phyloP scores from a whole-genome alignment of 2,888 invertebrate genomes.

The Drosophila borealis region DNA sequence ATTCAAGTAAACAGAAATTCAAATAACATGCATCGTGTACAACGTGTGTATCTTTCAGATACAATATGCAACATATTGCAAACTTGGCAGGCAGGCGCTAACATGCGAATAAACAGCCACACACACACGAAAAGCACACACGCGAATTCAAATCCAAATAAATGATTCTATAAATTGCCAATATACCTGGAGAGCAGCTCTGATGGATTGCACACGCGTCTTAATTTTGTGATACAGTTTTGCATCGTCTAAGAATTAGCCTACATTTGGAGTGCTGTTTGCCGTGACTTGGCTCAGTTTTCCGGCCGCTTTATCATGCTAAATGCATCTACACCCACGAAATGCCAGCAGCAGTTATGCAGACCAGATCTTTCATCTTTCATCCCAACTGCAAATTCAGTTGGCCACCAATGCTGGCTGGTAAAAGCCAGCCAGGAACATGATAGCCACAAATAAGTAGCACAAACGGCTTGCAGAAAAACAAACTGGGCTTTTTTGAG shows the following conservation, averaged over 20 bases:
- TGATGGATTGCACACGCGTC: conserved; percentile 62
- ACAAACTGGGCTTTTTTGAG: conserved; percentile 6
- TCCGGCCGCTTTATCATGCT: conserved; percentile 57
- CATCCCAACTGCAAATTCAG: conserved; percentile 18
- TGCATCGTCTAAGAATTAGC: conserved; percentile 50
- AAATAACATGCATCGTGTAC: conserved; percentile 34
- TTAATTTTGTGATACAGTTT: conserved; percentile 20
- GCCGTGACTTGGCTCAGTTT: conserved; percentile 65
- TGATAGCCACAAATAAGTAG: conserved; percentile 56
- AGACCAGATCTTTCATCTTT: conserved; percentile 60
- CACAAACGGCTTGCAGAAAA: conserved; percentile 38
- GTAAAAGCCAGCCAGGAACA: conserved; percentile 42
- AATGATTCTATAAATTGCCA: conserved; percentile 29
- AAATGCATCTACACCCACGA: conserved; percentile 76
- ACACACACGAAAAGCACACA: conserved; percentile 23
- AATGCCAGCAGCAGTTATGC: conserved; percentile 69
- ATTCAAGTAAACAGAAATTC: conserved; percentile 22
- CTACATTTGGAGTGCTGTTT: conserved; percentile 38
- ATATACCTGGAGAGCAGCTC: conserved; percentile 16
- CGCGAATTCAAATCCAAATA: conserved; percentile 28
- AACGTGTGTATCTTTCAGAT: conserved; percentile 33
- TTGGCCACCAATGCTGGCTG: conserved; percentile 15
- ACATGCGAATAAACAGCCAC: conserved; percentile 38
- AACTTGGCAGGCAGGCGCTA: conserved; percentile 37
- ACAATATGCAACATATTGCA: conserved; percentile 26